Evolutionary conservation across 1,140 invertebrate species (phyloP).

Genomic region (Polypedilum vanderplanki): DNA sequence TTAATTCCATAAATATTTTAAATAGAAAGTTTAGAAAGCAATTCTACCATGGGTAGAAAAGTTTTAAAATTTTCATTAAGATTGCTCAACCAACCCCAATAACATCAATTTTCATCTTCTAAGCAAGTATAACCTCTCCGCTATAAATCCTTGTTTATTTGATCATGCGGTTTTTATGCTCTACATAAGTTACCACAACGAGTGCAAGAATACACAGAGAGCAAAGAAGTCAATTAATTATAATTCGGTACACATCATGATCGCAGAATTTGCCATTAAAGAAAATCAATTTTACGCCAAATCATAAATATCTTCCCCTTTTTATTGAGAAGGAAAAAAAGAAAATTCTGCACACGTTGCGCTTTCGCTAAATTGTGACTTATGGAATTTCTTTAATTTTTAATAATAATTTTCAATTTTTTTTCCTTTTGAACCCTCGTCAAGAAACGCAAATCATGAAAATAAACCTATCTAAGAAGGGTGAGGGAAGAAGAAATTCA

Average conservation of each 20-base stretch:
- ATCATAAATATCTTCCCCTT: not conserved
- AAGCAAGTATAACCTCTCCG: too few relatives aligned
- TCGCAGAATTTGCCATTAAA: not conserved
- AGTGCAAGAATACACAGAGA: not conserved
- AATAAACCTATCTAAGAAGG: too few relatives aligned
- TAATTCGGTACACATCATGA: not conserved
- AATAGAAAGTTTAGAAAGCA: too few relatives aligned
- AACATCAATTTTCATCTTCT: too few relatives aligned
- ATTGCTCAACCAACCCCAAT: too few relatives aligned
- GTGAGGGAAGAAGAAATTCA: not conserved
- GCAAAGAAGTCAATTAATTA: not conserved
- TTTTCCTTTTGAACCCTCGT: not conserved
- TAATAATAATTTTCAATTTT: not conserved
- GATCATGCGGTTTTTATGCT: not conserved
- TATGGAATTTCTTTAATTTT: slow-evolving; percentile 16
- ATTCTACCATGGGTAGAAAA: too few relatives aligned
- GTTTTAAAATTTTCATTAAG: too few relatives aligned
- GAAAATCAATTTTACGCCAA: slow-evolving; percentile 19
- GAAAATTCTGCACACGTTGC: slow-evolving; percentile 1
- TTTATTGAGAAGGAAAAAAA: not conserved
- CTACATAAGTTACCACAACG: not conserved
- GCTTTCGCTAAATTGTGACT: not conserved
- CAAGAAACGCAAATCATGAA: not conserved
- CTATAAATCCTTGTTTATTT: not conserved
- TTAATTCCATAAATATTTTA: too few relatives aligned